Conservation (phyloP, 2,113 vertebrate genomes). For the Varanus komodoensis region DNA sequence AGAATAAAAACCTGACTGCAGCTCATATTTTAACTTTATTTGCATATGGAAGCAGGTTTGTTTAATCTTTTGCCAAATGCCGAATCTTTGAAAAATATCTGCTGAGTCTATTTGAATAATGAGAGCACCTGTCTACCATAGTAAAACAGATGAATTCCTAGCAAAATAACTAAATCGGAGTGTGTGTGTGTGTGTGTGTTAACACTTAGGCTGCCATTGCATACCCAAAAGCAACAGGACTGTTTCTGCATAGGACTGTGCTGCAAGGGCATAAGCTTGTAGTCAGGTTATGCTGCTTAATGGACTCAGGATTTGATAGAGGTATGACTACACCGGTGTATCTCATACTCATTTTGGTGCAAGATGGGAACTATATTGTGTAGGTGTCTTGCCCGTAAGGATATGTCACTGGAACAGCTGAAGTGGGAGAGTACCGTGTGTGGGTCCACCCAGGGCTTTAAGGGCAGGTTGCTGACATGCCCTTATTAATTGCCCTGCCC, state of each 20-base stretch:
- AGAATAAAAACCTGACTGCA: neutral
- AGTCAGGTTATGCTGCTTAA: neutral
- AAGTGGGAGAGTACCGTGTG: too few relatives aligned
- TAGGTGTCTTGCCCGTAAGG: neutral
- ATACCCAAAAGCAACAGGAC: too few relatives aligned
- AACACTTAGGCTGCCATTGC: neutral
- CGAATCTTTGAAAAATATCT: slow-evolving; percentile 53
- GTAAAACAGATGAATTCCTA: slow-evolving; percentile 54
- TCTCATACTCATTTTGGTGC: too few relatives aligned
- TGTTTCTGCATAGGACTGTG: too few relatives aligned
- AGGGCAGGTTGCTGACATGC: too few relatives aligned
- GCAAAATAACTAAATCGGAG: slow-evolving; percentile 25
- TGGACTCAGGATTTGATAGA: neutral
- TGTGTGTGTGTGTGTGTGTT: neutral
- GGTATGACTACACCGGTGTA: too few relatives aligned
- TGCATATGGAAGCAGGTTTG: slow-evolving; percentile 19
- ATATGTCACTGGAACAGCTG: too few relatives aligned
- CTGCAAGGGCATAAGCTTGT: too few relatives aligned
- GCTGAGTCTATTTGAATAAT: slow-evolving; percentile 26
- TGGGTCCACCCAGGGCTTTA: too few relatives aligned
- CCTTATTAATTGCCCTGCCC: too few relatives aligned
- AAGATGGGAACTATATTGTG: neutral
- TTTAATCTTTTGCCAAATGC: slow-evolving; percentile 1
- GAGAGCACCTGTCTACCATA: slow-evolving; percentile 26
- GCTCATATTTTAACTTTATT: slow-evolving; percentile 35